Conservation (phyloP, 2,797 vertebrate species). For the Sebastes matsubarae region DNA sequence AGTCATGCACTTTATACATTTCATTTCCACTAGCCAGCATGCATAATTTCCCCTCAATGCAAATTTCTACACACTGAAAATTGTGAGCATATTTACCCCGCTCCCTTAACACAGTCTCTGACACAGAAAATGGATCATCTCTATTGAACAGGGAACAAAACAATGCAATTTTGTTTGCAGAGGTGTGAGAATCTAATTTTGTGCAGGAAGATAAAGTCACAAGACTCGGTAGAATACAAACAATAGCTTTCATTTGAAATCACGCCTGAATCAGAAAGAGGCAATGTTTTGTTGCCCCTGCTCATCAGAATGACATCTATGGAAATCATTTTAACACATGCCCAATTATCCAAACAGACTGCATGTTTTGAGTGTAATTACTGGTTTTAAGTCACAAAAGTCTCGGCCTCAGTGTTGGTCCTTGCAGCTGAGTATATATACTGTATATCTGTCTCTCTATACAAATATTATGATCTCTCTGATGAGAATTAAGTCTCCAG, state of each 20-base stretch:
- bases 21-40: slow-evolving; percentile 84
- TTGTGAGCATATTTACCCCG: slow-evolving; percentile 79
- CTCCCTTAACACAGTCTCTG: slow-evolving; percentile 72
- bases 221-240: slow-evolving; percentile 51
- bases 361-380: slow-evolving; percentile 67
- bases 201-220: slow-evolving; percentile 59
- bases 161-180: slow-evolving; percentile 76
- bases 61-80: slow-evolving; percentile 81
- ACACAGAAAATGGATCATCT: slow-evolving; percentile 82
- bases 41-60: slow-evolving; percentile 85
- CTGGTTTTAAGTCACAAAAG: slow-evolving; percentile 71
- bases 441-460: slow-evolving; percentile 76
- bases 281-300: slow-evolving; percentile 3
- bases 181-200: slow-evolving; percentile 77
- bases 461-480: slow-evolving; percentile 89
- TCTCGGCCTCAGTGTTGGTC: slow-evolving; percentile 64
- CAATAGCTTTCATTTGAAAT: slow-evolving; percentile 60
- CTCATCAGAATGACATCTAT: slow-evolving; percentile 39
- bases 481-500: slow-evolving; percentile 89
- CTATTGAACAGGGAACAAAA: slow-evolving; percentile 73
- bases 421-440: slow-evolving; percentile 43
- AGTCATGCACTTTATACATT: slow-evolving; percentile 87
- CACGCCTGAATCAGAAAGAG: slow-evolving; percentile 24
- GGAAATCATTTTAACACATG: slow-evolving; percentile 53
- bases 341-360: slow-evolving; percentile 63